These are phyloP conservation scores for Oreortyx pictus DNA, from an alignment of 2,797 vertebrate species.

Conservation along the genomic window DNA sequence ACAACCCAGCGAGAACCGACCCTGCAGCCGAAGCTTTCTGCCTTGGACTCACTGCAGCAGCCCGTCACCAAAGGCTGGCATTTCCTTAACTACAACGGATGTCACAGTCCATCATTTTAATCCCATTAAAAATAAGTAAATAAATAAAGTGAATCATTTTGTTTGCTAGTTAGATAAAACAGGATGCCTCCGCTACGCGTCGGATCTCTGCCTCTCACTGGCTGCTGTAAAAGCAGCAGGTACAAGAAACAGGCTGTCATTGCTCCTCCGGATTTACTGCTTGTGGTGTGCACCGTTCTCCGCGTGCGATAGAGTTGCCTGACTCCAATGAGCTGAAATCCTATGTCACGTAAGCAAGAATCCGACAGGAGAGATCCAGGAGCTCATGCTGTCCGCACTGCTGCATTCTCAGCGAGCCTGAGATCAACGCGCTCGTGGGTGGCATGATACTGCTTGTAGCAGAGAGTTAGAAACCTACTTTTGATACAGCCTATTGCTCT, in stretches of 20 bases:
- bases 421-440: neutral
- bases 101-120: neutral
- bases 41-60: neutral
- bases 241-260: neutral
- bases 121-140: neutral
- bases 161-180: neutral
- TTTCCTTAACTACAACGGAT: constrained; percentile 5
- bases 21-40: neutral
- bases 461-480: neutral
- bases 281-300: constrained; percentile 9
- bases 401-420: neutral
- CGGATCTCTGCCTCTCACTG: neutral
- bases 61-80: neutral
- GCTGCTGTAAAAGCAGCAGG: constrained; percentile 18
- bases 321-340: neutral
- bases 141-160: neutral
- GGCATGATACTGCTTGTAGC: neutral
- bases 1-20: constrained; percentile 25
- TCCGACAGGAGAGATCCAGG: too few relatives aligned
- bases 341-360: too few relatives aligned
- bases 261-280: constrained; percentile 41
- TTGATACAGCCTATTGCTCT: neutral
- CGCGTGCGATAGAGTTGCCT: neutral
- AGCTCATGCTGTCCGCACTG: too few relatives aligned
- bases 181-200: neutral